Percentiles rank a stretch among this genome's conserved stretches.
Conservation (phyloP, 2,888 invertebrate species). For the Clitarchus hookeri region DNA sequence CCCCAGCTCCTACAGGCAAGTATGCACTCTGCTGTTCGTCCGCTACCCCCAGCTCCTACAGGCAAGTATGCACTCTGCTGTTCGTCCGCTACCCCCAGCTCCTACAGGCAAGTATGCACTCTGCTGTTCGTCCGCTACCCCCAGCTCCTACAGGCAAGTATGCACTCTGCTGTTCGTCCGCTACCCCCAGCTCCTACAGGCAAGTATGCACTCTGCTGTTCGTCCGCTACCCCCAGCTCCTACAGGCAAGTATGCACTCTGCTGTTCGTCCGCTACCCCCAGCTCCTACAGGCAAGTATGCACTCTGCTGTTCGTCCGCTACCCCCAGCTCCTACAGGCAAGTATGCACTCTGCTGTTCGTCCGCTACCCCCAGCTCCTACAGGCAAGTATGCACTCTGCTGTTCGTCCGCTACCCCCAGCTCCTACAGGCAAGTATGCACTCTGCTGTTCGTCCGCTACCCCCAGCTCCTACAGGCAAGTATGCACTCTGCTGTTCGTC, state of each 20-base stretch:
- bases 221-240: conserved; percentile 68
- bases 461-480: conserved; percentile 64
- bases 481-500: conserved; percentile 32
- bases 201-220: conserved; percentile 44
- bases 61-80: conserved; percentile 49
- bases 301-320: conserved; percentile 54
- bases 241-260: conserved; percentile 53
- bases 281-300: conserved; percentile 57
- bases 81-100: conserved; percentile 68
- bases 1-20: conserved; percentile 64
- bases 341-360: neutral
- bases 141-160: conserved; percentile 58
- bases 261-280: conserved; percentile 67
- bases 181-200: conserved; percentile 70
- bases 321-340: conserved; percentile 68
- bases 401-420: conserved; percentile 67
- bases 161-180: conserved; percentile 47
- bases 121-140: conserved; percentile 66
- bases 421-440: conserved; percentile 55
- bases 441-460: conserved; percentile 59
- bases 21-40: conserved; percentile 32
- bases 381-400: conserved; percentile 52
- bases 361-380: conserved; percentile 69
- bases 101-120: conserved; percentile 53
- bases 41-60: conserved; percentile 70